Percentiles rank a stretch among this genome's conserved stretches.
Conservation (phyloP, 2,113 vertebrate species). For the Xenopus borealis region DNA sequence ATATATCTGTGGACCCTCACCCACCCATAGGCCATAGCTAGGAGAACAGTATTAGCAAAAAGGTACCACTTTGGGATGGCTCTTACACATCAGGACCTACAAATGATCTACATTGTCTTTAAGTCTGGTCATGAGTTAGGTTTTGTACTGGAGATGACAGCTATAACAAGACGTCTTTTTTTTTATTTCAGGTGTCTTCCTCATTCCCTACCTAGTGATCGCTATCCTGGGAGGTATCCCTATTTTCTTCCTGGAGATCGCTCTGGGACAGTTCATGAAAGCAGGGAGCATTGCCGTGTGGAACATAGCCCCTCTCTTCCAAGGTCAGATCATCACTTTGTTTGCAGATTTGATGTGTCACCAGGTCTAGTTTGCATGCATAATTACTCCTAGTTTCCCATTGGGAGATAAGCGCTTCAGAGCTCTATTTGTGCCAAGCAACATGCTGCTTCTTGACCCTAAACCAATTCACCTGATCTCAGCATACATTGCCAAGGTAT, state of each 20-base stretch:
- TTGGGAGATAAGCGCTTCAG: neutral
- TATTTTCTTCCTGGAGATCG: conserved; percentile 80
- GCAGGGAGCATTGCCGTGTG: conserved; percentile 79
- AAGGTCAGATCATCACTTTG: conserved; percentile 60
- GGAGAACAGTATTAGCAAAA: too few species aligned
- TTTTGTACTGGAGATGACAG: too few species aligned
- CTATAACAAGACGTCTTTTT: too few species aligned
- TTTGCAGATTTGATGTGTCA: neutral
- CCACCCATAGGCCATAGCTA: too few species aligned
- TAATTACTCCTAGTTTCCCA: neutral
- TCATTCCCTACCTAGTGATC: conserved; percentile 76
- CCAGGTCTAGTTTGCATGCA: too few species aligned
- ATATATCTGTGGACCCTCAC: too few species aligned
- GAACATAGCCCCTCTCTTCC: conserved; percentile 78
- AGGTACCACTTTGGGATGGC: too few species aligned
- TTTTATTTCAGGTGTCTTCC: conserved; percentile 68
- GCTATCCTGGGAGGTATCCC: conserved; percentile 74
- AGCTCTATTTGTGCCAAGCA: neutral
- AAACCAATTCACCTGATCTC: conserved; percentile 24
- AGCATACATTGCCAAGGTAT: conserved; percentile 17
- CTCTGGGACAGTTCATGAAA: conserved; percentile 81
- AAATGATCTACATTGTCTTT: too few species aligned
- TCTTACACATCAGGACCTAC: too few species aligned
- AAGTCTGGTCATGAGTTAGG: too few species aligned
- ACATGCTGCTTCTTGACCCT: conserved; percentile 5